Evolutionary conservation across 2,888 invertebrate genomes (phyloP), one percentile per base, ranked within the genome.

Genomic region (Synergus itoensis): DNA sequence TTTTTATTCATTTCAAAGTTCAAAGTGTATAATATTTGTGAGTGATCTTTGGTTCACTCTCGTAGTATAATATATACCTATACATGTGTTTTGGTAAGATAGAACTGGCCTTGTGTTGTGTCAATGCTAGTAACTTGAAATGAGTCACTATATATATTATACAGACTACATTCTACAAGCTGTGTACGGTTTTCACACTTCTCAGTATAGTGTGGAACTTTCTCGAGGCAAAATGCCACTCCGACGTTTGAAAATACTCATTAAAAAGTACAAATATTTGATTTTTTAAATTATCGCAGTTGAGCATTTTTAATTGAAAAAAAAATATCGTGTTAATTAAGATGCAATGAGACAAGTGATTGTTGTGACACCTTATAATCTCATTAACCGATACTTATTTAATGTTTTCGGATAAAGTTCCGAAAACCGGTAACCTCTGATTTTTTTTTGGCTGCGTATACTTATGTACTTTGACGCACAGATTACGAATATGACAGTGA

Each of bases 201-300:
- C 14, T 69, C 69, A 69, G 69, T 73, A 73, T 8, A 73, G 36
- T 36, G 53, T 28, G 36, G 36, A 53, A 53, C 73, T 36, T 53
- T 73, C 53, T 36, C 36, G 36, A n/a, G n/a, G 28, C 36, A 53
- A 53, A 53, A 73, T 73, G 73, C 16, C 48, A 43, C 43, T 41
- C 18, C 14, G 11, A 43, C 12, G 16, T 73, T 73, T 48, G 28
- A 28, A 69, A 43, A 8, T 48, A 12, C 43, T 48, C 12, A 21
- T 69, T 36, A 12, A 8, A 48, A 69, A 48, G 28, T 16, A 21
- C 1, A 62, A 62, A 28, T 1, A 62, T 1, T 5, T 28, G 28
- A 28, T 5, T 21, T 4, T 16, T 21, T 67, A 45, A 18, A 18
- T 28, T 2, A 18, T 9, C 18, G 5, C 1, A 28, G 12, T 12